Percentiles rank a stretch among this genome's conserved stretches.
These are phyloP conservation scores for Nephotettix cincticeps DNA, from an alignment of 1,140 invertebrate species.

Conservation along the genomic window DNA sequence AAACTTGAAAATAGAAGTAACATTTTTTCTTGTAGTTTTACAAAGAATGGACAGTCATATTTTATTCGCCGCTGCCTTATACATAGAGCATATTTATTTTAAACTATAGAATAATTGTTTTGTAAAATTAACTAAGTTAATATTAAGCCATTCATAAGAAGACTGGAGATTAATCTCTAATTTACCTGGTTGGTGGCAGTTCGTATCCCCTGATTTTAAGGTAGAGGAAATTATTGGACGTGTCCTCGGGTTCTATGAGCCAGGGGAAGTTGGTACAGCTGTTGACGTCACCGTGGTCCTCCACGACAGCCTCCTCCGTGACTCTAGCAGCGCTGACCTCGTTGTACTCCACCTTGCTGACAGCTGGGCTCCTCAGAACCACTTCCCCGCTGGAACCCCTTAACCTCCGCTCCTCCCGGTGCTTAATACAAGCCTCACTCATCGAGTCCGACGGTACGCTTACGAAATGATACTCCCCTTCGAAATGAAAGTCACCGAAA, in stretches of 20 bases:
- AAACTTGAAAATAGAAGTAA: too few relatives aligned
- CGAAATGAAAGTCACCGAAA: slow-evolving; percentile 76
- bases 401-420: slow-evolving; percentile 61
- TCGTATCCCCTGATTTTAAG: slow-evolving; percentile 65
- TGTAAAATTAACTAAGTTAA: too few relatives aligned
- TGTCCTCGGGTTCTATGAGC: slow-evolving; percentile 72
- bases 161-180: too few relatives aligned
- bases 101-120: too few relatives aligned
- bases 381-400: slow-evolving; percentile 72
- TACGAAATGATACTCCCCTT: slow-evolving; percentile 53
- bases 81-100: too few relatives aligned
- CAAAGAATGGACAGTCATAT: too few relatives aligned
- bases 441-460: slow-evolving; percentile 37
- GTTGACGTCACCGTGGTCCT: slow-evolving; percentile 46
- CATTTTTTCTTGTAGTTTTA: too few relatives aligned
- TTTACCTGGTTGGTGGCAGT: slow-evolving; percentile 46
- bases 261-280: slow-evolving; percentile 72
- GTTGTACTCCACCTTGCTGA: slow-evolving; percentile 49
- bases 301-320: slow-evolving; percentile 42
- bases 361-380: slow-evolving; percentile 50
- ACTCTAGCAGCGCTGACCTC: slow-evolving; percentile 33
- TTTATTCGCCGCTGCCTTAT: too few relatives aligned
- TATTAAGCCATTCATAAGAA: too few relatives aligned
- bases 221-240: slow-evolving; percentile 67
- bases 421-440: slow-evolving; percentile 57